Evolutionary conservation across 2,888 invertebrate genomes (phyloP), one percentile per base, ranked within the genome.

Genomic region (Dorcus hopei): DNA sequence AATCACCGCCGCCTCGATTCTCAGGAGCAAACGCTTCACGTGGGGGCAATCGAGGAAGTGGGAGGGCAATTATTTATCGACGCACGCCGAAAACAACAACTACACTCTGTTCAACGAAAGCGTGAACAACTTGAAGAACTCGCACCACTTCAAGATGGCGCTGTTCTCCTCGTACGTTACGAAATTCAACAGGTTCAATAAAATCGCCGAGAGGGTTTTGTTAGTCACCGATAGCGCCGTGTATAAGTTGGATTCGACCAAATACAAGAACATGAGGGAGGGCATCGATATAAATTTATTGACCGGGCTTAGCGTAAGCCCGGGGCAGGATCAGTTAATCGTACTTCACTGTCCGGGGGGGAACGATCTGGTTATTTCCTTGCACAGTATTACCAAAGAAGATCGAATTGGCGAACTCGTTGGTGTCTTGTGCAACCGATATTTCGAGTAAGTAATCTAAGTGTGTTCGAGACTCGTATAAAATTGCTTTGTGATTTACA

Each of bases 371-470:
- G 93, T 97, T 40, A 83, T 95, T 67, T 90, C 93, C 0, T 82
- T 97, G 61, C 74, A 77, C 63, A 70, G 74, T 9, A 68, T 62
- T 51, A 72, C 69, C 38, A 74, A 74, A 43, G 89, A 90, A 62
- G 94, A 95, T 77, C 82, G 90, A 64, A 86, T 95, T 52, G 96
- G 95, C 0, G 96, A 97, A 77, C 81, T 95, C 38, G 83, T 96
- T 9, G 97, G 95, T 9, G 84, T 90, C 54, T 79, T 96, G 4
- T 87, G 88, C 70, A 87, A 89, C 68, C 83, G 89, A 73, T 93
- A 87, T 78, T 81, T 83, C 64, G 85, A 87, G 94, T 94, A 80
- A 85, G 89, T 85, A 65, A 51, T 41, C 41, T 55, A 6, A 54
- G 49, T 45, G 52, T 49, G 11, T 6, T 51, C 38, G 14, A 54